A percentile compares a stretch with the other conserved stretches of the same genome.
Conservation (phyloP, 2,113 vertebrate genomes). For the Corythornis cristatus region DNA sequence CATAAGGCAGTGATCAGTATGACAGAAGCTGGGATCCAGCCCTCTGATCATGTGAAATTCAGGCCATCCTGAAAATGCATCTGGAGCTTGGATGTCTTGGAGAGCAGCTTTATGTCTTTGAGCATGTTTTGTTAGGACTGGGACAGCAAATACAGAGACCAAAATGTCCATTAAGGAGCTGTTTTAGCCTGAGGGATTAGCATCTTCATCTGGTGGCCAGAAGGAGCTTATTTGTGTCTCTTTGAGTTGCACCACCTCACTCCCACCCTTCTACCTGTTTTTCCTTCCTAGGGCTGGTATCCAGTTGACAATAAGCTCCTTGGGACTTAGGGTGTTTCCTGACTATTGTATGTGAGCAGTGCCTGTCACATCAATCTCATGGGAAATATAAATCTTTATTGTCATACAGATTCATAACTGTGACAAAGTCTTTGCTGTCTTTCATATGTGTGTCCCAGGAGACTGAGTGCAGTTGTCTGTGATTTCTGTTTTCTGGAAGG, state of each 20-base stretch:
- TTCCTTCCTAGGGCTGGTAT: background rate
- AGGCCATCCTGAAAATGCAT: background rate
- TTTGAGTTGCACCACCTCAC: background rate
- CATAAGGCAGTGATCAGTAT: no score
- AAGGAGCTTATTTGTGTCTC: background rate
- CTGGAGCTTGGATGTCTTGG: background rate
- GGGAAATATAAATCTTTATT: background rate
- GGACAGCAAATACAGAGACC: background rate
- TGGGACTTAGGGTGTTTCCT: background rate
- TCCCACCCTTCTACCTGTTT: background rate
- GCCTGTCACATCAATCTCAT: background rate
- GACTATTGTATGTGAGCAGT: background rate
- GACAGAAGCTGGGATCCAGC: no score
- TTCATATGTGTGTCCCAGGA: background rate
- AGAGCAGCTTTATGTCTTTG: background rate
- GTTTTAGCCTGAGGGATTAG: background rate
- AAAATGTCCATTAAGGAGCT: background rate
- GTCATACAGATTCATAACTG: background rate
- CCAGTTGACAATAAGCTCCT: background rate
- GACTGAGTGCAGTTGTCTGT: background rate
- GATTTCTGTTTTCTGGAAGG: background rate
- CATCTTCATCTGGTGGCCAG: background rate
- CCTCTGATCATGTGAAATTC: background rate
- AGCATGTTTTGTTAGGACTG: background rate
- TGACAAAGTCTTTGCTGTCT: background rate